Base-by-base conservation (phyloP, 1,140 invertebrate species). In the Drosophila nebulosa region DNA sequence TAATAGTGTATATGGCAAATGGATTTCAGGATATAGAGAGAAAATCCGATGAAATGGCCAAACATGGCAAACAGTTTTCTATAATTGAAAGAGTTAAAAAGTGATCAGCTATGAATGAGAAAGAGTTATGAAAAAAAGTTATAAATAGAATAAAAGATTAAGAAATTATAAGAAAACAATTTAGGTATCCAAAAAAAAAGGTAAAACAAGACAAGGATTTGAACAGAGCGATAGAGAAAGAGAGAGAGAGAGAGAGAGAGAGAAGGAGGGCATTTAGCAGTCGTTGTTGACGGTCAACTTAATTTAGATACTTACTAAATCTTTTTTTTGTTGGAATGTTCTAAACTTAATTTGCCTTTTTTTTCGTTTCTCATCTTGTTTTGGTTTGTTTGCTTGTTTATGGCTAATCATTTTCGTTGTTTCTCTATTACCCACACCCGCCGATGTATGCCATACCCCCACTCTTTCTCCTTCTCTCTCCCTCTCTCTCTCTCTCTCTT, bases 381-480 rank as follows among this genome's bases (percentile, higher is more conserved):
- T 67, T 64, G 39, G 64, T 57, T 61, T 67, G 42, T 62, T 62
- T 58, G 62, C 68, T 79, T 77, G 67, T 77, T 83, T 84, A 84
- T 84, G 69, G 79, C 74, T 68, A 83, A 83, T 74, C 65, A 78
- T 78, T 78, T 78, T 58, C 59, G 51, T 61, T 63, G 51, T 56
- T 36, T 16, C 62, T 55, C 9, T 30, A 21, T 35, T 42, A 24
- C 50, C 62, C 50, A 18, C 9, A 9, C 39, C 18, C 39, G 4
- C 18, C n/a, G n/a, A 1, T 36, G 18, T 21, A 2, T 2, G 2
- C 6, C 39, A n/a, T n/a, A n/a, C 7, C 39, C 16, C 3, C 39
- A 9, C 16, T 55, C 21, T 36, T 36, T 32, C 39, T 32, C 14
- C 24, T 24, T 32, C 30, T 9, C 9, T 32, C 30, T 32, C 30